These are phyloP conservation scores for Erinaceus europaeus DNA, from an alignment of 2,113 vertebrate species.

Conservation along the genomic window DNA sequence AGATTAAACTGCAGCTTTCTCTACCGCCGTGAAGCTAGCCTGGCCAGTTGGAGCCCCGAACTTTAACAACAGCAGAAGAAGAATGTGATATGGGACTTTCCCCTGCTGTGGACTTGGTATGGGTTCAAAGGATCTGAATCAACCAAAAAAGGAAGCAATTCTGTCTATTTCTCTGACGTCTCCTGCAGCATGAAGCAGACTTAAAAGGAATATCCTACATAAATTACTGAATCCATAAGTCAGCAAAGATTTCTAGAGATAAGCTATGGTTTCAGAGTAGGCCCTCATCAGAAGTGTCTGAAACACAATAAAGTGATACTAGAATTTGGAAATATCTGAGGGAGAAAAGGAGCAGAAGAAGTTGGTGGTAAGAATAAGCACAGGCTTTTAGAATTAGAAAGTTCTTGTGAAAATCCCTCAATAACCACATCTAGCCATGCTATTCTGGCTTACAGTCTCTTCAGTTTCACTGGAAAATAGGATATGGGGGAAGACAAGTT, in stretches of 20 bases:
- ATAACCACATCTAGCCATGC: not conserved
- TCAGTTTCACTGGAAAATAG: not conserved
- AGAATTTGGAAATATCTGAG: not conserved
- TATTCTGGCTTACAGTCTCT: not conserved
- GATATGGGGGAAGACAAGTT: not conserved
- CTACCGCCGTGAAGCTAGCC: no score
- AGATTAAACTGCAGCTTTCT: no score
- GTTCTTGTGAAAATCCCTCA: not conserved
- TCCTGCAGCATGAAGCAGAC: not conserved
- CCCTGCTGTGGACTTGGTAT: not conserved
- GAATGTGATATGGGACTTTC: not conserved
- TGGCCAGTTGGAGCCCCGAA: no score
- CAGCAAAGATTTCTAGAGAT: not conserved
- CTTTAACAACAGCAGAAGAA: constrained; percentile 1
- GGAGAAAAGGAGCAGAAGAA: not conserved
- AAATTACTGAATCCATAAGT: not conserved
- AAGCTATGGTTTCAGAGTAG: not conserved
- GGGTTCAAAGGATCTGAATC: not conserved
- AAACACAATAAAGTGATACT: no score
- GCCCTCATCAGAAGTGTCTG: not conserved
- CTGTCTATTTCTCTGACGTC: not conserved
- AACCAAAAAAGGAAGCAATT: not conserved
- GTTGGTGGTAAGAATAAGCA: not conserved
- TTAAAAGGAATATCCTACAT: not conserved
- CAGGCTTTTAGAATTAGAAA: not conserved